Base-by-base conservation (phyloP, 2,113 vertebrate species). In the Rallus limicola region DNA sequence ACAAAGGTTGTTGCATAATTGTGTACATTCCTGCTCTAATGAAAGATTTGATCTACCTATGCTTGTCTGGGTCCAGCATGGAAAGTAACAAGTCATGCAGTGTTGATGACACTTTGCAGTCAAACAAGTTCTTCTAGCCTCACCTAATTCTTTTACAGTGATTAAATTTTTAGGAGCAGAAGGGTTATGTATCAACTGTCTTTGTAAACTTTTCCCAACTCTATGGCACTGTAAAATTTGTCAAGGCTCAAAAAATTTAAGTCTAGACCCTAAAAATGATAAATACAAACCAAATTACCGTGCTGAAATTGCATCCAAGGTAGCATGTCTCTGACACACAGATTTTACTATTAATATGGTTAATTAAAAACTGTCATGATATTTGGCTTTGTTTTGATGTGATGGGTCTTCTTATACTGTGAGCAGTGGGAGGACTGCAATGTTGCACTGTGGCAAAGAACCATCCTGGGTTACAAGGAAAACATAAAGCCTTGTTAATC, bases 121-220 rank as follows among this genome's bases (percentile, higher is more conserved):
- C 94, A 93, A 97, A 87, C 93, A 75, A 90, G 91, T 96, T 97
- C 89, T 97, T 92, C 83, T 28, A 91, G 92, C 87, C 60, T 42
- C 91, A 53, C 96, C 97, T 97, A 96, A 92, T 95, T 96, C 88
- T 95, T 97, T 96, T 69, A 94, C 55, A 81, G 72, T 92, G 82
- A 92, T 97, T 95, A 97, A 94, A 96, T 91, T 97, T 97, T 97
- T 80, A 94, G 91, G 80, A 96, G 92, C 34, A 94, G 68, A 76
- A 85, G 40, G 31, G 15, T 70, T 94, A 63, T 36, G 33, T 84
- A 79, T 72, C 91, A 90, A 44, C 82, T 62, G 59, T 67, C 42
- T 92, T 59, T 50, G 25, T 93, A 94, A 93, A 76, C n/a, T 46
- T 91, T 96, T 95, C 80, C 63, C 70, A 82, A 44, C 60, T 78